phyloP scores from a whole-genome alignment of 2,113 vertebrate species.

The Coturnix japonica region DNA sequence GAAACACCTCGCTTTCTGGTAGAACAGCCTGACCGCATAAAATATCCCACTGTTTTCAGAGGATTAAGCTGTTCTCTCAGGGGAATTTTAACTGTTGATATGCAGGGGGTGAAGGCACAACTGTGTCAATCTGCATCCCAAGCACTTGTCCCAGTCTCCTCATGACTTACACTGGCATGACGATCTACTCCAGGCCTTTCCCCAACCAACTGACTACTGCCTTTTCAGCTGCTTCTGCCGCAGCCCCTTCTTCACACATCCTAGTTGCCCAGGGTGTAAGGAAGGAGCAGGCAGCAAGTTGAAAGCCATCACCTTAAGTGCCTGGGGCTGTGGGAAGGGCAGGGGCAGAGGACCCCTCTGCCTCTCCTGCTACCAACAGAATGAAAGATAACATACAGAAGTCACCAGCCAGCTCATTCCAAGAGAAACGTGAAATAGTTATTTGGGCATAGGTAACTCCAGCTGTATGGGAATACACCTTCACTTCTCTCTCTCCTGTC shows the following conservation, averaged over 20 bases:
- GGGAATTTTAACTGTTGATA: neutral
- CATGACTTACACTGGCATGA: neutral
- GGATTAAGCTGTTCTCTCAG: fast-evolving
- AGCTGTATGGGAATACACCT: neutral
- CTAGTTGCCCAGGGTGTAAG: fast-evolving
- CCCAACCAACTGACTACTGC: neutral
- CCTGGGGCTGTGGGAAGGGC: constrained; percentile 1
- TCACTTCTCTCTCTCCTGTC: neutral
- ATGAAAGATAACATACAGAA: constrained; percentile 27
- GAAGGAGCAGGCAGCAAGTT: neutral
- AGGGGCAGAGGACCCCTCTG: constrained; percentile 22
- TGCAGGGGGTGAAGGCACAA: neutral
- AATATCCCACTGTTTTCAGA: neutral
- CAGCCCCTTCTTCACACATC: neutral
- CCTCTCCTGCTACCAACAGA: constrained; percentile 27
- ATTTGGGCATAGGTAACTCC: neutral
- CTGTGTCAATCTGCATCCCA: neutral
- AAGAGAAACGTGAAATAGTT: neutral
- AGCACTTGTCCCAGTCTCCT: neutral
- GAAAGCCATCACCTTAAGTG: neutral
- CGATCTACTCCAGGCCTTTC: fast-evolving
- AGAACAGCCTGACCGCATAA: fast-evolving
- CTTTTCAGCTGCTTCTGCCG: neutral
- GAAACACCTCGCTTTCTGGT: neutral
- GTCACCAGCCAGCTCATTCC: neutral